Conservation (phyloP, 2,888 invertebrate genomes). For the Agrilus mali region DNA sequence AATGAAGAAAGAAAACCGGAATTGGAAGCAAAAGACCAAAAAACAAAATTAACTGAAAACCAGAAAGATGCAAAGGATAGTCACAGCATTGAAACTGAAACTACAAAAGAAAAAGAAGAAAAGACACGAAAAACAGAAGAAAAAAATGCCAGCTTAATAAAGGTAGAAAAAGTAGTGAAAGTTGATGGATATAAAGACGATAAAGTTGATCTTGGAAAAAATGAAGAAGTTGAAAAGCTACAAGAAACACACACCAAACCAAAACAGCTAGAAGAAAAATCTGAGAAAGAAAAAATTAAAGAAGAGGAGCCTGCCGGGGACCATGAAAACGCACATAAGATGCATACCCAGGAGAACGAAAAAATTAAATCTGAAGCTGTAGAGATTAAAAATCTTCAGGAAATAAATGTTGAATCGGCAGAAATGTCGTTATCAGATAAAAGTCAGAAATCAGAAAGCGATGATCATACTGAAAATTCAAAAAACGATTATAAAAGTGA, state of each 20-base stretch:
- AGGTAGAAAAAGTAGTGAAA: conserved; percentile 3
- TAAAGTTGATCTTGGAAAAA: not conserved
- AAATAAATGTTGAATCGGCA: not conserved
- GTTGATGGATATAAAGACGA: conserved; percentile 12
- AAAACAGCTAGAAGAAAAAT: not conserved
- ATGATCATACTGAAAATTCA: not conserved
- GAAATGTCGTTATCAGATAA: not conserved
- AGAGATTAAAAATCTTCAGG: not conserved
- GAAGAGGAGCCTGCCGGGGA: not conserved
- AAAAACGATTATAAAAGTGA: conserved; percentile 1
- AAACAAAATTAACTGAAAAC: conserved; percentile 16
- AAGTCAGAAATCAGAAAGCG: not conserved
- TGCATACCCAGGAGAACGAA: not conserved
- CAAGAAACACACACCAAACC: not conserved
- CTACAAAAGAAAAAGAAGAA: conserved; percentile 1
- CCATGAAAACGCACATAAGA: not conserved
- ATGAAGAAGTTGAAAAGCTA: not conserved
- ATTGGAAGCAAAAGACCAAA: conserved; percentile 13
- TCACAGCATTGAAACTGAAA: not conserved
- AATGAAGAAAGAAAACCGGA: conserved; percentile 4
- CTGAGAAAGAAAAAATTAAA: no score
- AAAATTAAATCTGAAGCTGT: not conserved
- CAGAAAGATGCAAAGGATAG: conserved; percentile 1
- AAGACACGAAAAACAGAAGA: not conserved
- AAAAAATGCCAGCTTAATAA: not conserved